A percentile compares a stretch with the other conserved stretches of the same genome.
Conservation (phyloP, 2,797 vertebrate genomes). For the Sylvia borin region DNA sequence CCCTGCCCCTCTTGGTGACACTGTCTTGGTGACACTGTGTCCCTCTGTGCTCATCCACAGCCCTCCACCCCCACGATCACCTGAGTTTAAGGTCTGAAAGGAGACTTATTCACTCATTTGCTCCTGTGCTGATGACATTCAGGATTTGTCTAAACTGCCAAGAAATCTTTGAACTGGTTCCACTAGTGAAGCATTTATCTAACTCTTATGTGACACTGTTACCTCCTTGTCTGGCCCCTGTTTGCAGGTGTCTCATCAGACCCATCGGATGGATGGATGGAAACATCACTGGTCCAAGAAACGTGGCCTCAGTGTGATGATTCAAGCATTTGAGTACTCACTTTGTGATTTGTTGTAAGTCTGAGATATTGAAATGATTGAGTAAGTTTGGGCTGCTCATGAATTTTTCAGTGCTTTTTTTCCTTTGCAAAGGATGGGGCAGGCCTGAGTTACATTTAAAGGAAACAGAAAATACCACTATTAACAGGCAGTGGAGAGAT, state of each 20-base stretch:
- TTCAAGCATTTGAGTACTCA: not conserved
- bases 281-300: not conserved
- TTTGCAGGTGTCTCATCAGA: not conserved
- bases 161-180: not conserved
- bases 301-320: not conserved
- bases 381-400: not conserved
- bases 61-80: too few species aligned
- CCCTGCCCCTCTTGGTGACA: not conserved
- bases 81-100: not conserved
- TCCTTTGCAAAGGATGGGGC: not conserved
- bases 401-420: not conserved
- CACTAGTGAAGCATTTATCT: not conserved
- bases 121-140: accelerated
- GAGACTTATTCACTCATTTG: not conserved
- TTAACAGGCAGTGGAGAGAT: not conserved
- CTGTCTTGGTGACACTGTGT: not conserved
- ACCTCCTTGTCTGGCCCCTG: not conserved
- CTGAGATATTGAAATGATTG: not conserved
- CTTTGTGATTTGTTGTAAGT: not conserved
- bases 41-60: not conserved
- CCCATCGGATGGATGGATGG: not conserved
- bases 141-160: not conserved
- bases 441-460: not conserved
- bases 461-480: not conserved
- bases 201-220: not conserved